Conservation (phyloP, 2,888 invertebrate species). For the Smittia sp. region DNA sequence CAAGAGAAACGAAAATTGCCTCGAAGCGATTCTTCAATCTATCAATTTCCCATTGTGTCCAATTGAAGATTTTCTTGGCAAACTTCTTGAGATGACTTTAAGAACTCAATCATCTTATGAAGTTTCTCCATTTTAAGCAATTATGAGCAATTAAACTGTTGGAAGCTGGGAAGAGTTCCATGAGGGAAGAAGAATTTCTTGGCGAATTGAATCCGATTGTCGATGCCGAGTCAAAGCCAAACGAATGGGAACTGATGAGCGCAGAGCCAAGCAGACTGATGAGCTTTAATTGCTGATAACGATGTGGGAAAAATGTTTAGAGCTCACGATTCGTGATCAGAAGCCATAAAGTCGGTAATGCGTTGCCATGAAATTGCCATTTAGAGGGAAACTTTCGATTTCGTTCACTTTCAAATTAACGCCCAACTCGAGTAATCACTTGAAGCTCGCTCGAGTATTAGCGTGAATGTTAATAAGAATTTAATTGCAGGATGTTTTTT, state of each 20-base stretch:
- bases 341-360: neutral
- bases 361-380: neutral
- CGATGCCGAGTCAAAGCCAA: no score
- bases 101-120: neutral
- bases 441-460: neutral
- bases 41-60: neutral
- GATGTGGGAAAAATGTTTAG: neutral
- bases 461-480: neutral
- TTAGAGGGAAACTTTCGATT: neutral
- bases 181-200: no score
- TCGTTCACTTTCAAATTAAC: neutral
- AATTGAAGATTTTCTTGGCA: neutral
- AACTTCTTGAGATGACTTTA: neutral
- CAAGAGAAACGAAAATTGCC: neutral
- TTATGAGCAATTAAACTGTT: neutral
- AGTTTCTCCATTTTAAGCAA: neutral
- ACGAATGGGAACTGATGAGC: neutral
- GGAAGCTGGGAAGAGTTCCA: neutral
- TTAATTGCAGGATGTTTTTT: conserved; percentile 2
- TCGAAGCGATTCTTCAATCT: neutral
- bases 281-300: neutral
- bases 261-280: no score
- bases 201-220: no score
- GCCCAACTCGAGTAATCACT: neutral
- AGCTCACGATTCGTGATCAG: neutral